These are phyloP conservation scores for Pangasius larnaudii DNA, from an alignment of 2,797 vertebrate genomes.

Conservation along the genomic window DNA sequence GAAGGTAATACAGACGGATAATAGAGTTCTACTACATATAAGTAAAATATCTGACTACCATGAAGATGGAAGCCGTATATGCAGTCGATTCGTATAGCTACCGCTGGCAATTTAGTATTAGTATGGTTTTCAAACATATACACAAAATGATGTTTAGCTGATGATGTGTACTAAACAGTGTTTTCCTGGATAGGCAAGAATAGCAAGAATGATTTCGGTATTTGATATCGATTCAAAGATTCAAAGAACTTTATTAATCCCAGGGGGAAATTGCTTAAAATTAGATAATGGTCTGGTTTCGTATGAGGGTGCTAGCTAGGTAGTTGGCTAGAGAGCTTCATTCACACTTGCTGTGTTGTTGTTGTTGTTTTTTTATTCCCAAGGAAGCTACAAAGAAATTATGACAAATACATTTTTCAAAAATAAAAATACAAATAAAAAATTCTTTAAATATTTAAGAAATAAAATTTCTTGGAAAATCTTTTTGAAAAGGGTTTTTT, in stretches of 20 bases:
- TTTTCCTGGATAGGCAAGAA: neutral
- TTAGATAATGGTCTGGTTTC: neutral
- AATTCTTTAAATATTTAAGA: neutral
- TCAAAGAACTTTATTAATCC: no score
- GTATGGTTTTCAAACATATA: neutral
- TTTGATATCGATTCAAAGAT: neutral
- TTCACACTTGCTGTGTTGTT: neutral
- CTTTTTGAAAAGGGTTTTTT: neutral
- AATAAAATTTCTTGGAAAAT: neutral
- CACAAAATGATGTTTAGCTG: neutral
- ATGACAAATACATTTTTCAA: neutral
- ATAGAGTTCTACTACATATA: neutral
- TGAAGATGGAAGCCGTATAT: neutral
- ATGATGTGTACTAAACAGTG: neutral
- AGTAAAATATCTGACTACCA: neutral
- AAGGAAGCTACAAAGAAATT: neutral
- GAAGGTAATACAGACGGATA: neutral
- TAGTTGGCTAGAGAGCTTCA: neutral
- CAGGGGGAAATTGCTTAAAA: no score
- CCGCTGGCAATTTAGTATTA: neutral
- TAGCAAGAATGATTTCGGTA: neutral
- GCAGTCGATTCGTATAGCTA: neutral
- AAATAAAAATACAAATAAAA: neutral
- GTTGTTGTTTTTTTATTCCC: neutral
- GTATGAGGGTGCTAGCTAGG: neutral